Base-by-base conservation (phyloP, 2,797 vertebrate species). In the Falco concolor region DNA sequence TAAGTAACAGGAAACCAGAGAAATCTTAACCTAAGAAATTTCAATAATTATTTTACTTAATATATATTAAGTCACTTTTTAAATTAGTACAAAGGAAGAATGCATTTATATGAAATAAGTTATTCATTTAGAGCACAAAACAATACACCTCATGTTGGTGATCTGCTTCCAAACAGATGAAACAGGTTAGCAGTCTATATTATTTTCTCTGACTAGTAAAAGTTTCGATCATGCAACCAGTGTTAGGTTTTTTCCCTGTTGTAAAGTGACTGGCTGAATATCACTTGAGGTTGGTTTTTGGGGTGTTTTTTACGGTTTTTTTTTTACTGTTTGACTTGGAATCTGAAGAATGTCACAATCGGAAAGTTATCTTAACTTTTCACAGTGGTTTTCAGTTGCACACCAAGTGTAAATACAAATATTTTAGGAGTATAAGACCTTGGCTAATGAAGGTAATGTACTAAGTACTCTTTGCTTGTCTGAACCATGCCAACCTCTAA, bases 1-100 rank as follows among this genome's bases (percentile, higher is more conserved):
- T 93, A 73, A 95, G 76, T 73, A 94, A 28, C 74, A 90, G 84
- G 69, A 92, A 84, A 47, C 16, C 15, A 83, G 64, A 85, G 87
- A 79, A 91, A 56, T 53, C 9, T 61, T 64, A 25, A 36, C 23
- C 25, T 87, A 42, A 18, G 68, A 22, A 50, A 49, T 78, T 93
- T 94, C 52, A 52, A 1, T 54, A 27, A n/a, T 78, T 57, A 34
- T 67, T 89, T 78, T 49, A 56, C 76, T 76, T 86, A 24, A 44
- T 57, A 30, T 40, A 2, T 60, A 36, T 68, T 83, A 34, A 53
- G 44, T 93, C 2, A 40, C 24, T 76, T 86, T 70, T 78, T 9
- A 6, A 67, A 59, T 75, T 36, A 69, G 14, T 86, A 24, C 30
- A 81, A 74, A 60, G 23, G 32, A 81, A 54, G 25, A 60, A 56